Evolutionary conservation across 2,797 vertebrate genomes (phyloP), one percentile per base, ranked within the genome.

Genomic region (Artibeus jamaicensis): DNA sequence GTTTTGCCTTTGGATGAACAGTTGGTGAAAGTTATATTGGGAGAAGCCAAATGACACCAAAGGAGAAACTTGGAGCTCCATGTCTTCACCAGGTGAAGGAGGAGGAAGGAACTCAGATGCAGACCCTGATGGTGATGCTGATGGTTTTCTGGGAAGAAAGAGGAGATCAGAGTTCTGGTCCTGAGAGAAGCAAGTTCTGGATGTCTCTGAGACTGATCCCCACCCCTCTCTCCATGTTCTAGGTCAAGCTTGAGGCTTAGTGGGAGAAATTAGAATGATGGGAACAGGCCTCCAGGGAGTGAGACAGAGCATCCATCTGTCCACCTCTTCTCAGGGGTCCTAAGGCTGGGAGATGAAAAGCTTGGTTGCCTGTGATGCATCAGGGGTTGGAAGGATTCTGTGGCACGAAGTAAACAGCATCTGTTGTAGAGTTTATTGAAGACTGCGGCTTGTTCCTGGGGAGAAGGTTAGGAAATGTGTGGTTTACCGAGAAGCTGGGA

Each of bases 361-460:
- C 46, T 91, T 11, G 3, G 37, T 81, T 87, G 53, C 91, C 34
- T 93, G 15, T 83, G 71, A 42, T 59, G 76, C 94, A 73, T 89
- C 84, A 96, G 42, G 90, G 65, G 86, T 96, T 93, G 82, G 62
- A 93, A 96, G 81, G 77, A 95, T 93, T 91, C 70, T 97, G 88
- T 77, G 71, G 9, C 83, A 84, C 86, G 76, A 96, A 97, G 96
- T 89, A 98, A 98, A 97, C 85, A 96, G 94, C 82, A 93, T 96
- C 97, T 97, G 93, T 71, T 97, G 93, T 95, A 37, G 88, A 6
- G 71, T 97, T 98, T 97, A 73, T 74, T 91, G 81, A 92, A 81
- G 97, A 97, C 96, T 57, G 94, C 29, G 46, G 95, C 86, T 98
- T 86, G 55, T 97, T 95, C 88, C 97, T 95, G 32, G 34, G 76